Evolutionary conservation across 2,797 vertebrate species (phyloP).

Genomic region (Ptychobarbus kaznakovi): DNA sequence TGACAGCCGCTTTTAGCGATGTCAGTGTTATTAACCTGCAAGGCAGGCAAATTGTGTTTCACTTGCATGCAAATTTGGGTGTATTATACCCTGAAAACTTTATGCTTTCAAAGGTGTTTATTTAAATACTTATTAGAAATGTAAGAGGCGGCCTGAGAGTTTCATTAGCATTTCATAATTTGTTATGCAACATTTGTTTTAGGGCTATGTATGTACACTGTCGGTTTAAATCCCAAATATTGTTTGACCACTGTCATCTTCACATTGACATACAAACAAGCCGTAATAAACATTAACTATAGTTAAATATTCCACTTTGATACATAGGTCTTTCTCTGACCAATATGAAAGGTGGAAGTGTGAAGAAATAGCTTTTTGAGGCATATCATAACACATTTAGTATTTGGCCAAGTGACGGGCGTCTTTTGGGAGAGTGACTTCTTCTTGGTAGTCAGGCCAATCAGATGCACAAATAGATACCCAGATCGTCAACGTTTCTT

Average conservation of each 20-base stretch:
- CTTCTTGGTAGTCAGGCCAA: not conserved
- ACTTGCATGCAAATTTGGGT: slow-evolving; percentile 10
- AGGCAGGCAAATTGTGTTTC: not conserved
- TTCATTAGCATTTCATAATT: not conserved
- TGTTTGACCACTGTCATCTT: slow-evolving; percentile 7
- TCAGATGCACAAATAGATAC: slow-evolving; percentile 10
- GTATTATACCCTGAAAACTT: not conserved
- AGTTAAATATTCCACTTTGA: not conserved
- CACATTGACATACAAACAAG: not conserved
- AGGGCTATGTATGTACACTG: not conserved
- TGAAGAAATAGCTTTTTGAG: not conserved
- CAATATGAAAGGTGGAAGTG: not conserved
- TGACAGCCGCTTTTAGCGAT: not conserved
- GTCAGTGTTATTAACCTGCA: not conserved
- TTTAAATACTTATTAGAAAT: not conserved
- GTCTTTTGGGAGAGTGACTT: slow-evolving; percentile 12
- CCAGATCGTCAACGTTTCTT: not conserved
- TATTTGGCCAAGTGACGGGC: not conserved
- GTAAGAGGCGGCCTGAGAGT: not conserved
- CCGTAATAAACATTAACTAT: not conserved
- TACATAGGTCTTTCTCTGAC: not conserved
- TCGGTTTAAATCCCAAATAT: not conserved
- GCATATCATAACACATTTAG: no score
- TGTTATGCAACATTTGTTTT: not conserved
- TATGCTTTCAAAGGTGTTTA: not conserved